A percentile compares a stretch with the other conserved stretches of the same genome.
These are phyloP conservation scores for Actinia tenebrosa DNA, from an alignment of 64 coral and sea anemone species.

Conservation along the genomic window DNA sequence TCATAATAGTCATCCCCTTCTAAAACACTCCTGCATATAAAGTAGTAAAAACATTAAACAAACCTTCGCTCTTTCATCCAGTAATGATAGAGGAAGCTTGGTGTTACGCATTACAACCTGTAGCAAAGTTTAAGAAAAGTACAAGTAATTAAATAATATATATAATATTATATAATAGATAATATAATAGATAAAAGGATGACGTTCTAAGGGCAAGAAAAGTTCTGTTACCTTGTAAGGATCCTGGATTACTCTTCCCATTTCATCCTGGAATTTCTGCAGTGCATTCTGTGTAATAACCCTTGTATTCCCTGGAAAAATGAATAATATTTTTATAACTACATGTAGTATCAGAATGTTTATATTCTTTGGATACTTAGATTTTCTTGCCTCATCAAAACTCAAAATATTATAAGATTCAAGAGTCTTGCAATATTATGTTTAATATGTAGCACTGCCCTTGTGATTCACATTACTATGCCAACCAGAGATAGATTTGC, in stretches of 20 bases:
- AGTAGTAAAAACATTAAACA: neutral
- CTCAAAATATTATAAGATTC: too few species aligned
- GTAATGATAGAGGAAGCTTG: slow-evolving; percentile 82
- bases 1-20: too few species aligned
- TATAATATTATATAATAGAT: neutral
- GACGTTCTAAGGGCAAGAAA: neutral
- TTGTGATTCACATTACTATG: too few species aligned
- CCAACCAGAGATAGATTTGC: too few species aligned
- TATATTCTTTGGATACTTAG: too few species aligned
- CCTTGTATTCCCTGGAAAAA: slow-evolving; percentile 71
- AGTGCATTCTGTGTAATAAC: slow-evolving; percentile 94
- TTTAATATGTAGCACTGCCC: too few species aligned
- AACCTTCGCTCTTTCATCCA: slow-evolving; percentile 89
- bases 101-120: slow-evolving; percentile 95
- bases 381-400: too few species aligned
- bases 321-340: neutral
- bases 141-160: too few species aligned
- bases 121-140: neutral
- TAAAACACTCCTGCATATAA: too few species aligned
- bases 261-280: slow-evolving; percentile 95
- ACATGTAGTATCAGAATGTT: neutral
- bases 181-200: neutral
- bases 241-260: slow-evolving; percentile 90
- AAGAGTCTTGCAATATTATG: too few species aligned
- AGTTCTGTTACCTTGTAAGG: slow-evolving; percentile 76